Evolutionary conservation across 2,113 vertebrate species (phyloP).

Genomic region (Protomyctophum bolini): DNA sequence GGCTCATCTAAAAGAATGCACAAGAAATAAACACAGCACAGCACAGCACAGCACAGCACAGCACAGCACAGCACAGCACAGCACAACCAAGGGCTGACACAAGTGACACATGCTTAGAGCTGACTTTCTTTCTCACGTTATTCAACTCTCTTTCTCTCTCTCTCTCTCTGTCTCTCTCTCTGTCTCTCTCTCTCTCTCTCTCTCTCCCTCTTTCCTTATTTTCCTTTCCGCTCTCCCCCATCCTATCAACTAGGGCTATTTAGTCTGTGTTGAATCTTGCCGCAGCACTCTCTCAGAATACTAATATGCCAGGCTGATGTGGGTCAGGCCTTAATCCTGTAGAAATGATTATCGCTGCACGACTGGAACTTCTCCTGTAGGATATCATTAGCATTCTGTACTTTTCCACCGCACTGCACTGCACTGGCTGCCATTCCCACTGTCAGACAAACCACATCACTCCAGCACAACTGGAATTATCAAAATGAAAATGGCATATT

Average conservation of each 20-base stretch:
- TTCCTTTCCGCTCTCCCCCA: conserved; percentile 42
- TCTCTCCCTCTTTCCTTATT: background rate
- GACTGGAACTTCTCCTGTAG: conserved; percentile 71
- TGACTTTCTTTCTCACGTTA: conserved; percentile 28
- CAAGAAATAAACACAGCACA: background rate
- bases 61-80: conserved; percentile 9
- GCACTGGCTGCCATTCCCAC: conserved; percentile 42
- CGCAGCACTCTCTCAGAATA: conserved; percentile 66
- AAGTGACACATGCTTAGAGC: background rate
- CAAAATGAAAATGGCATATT: conserved; percentile 37
- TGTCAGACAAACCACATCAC: conserved; percentile 45
- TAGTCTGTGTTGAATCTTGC: conserved; percentile 62
- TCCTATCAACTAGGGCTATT: conserved; percentile 52
- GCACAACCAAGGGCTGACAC: conserved; percentile 12
- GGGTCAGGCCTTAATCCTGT: conserved; percentile 78
- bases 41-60: too few species aligned
- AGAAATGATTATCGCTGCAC: conserved; percentile 75
- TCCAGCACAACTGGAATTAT: conserved; percentile 44
- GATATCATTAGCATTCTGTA: conserved; percentile 71
- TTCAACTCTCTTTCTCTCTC: conserved; percentile 25
- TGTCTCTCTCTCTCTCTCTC: conserved; percentile 1
- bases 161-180: conserved; percentile 18
- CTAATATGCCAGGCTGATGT: conserved; percentile 73
- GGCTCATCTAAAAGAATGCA: conserved; percentile 2
- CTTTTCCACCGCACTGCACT: conserved; percentile 56